phyloP scores from a whole-genome alignment of 2,113 vertebrate genomes.

The Anolis sagrei region DNA sequence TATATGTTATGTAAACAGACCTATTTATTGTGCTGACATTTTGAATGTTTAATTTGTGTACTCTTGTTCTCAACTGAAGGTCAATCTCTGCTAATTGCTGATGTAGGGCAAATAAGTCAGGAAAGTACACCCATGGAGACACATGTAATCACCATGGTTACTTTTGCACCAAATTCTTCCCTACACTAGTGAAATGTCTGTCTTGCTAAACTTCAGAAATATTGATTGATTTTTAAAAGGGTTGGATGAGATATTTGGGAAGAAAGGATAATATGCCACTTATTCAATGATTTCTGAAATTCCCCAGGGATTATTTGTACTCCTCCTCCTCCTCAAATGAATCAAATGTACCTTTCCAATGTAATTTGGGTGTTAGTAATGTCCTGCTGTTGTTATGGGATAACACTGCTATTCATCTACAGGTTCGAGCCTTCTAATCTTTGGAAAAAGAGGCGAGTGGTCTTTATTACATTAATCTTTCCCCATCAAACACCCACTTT shows the following conservation, averaged over 20 bases:
- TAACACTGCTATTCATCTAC: slow-evolving; percentile 47
- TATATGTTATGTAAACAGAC: rapidly evolving
- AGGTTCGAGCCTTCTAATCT: slow-evolving; percentile 4
- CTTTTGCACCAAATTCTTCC: too few relatives aligned
- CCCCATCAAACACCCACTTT: not conserved
- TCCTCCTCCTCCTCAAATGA: slow-evolving; percentile 45
- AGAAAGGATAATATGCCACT: not conserved
- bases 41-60: not conserved
- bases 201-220: too few relatives aligned
- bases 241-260: not conserved
- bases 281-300: slow-evolving; percentile 44
- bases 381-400: slow-evolving; percentile 31
- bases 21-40: not conserved
- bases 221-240: not conserved
- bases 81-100: not conserved
- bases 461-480: not conserved
- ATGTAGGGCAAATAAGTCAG: too few relatives aligned
- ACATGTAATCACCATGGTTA: too few relatives aligned
- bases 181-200: too few relatives aligned
- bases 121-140: too few relatives aligned
- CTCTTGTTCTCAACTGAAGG: not conserved
- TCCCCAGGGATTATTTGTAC: slow-evolving; percentile 45
- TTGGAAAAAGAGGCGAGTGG: not conserved
- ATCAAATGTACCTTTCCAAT: slow-evolving; percentile 41
- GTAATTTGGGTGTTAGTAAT: slow-evolving; percentile 45